Percentiles rank a stretch among this genome's conserved stretches.
These are phyloP conservation scores for Tuta absoluta DNA, from an alignment of 2,888 invertebrate species.

Conservation along the genomic window DNA sequence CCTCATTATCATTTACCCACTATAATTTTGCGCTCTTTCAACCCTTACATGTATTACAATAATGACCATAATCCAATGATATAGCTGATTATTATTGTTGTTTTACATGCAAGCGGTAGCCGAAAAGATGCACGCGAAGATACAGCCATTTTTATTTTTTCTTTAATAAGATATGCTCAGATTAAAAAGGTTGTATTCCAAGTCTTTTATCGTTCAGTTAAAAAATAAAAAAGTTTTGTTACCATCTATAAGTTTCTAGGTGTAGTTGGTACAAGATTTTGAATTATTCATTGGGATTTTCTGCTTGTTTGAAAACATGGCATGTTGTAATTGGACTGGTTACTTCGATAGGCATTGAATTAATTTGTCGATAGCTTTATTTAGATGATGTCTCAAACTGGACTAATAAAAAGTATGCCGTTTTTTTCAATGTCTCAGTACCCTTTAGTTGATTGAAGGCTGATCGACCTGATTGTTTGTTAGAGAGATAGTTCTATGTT, in stretches of 20 bases:
- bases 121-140: slow-evolving; percentile 18
- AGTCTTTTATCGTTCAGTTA: neutral
- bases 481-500: too few relatives aligned
- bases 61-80: slow-evolving; percentile 3
- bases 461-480: too few relatives aligned
- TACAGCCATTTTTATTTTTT: slow-evolving; percentile 19
- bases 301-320: neutral
- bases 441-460: too few relatives aligned
- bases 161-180: slow-evolving; percentile 24
- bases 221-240: slow-evolving; percentile 5
- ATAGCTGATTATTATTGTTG: neutral
- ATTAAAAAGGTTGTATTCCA: slow-evolving; percentile 21
- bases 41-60: neutral
- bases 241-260: slow-evolving; percentile 1
- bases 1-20: neutral
- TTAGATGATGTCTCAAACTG: neutral
- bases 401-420: neutral
- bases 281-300: slow-evolving; percentile 3
- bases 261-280: neutral
- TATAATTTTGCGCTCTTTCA: slow-evolving; percentile 6
- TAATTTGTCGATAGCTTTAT: neutral
- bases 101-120: slow-evolving; percentile 22
- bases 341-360: neutral
- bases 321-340: neutral
- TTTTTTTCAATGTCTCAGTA: too few relatives aligned